Conservation (phyloP, 1,140 invertebrate genomes). For the Drosophila teissieri region DNA sequence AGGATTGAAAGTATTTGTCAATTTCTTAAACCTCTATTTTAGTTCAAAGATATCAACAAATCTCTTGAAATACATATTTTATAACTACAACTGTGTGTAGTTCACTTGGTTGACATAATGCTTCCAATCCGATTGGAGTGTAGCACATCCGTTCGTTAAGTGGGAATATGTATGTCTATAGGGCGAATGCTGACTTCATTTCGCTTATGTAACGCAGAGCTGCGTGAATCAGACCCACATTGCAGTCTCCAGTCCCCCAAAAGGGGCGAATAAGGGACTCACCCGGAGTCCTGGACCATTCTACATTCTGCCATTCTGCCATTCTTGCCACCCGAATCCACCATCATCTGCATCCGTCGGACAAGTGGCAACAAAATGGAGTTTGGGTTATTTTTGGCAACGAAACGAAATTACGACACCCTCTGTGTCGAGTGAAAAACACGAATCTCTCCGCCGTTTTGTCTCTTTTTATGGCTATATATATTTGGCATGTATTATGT, state of each 20-base stretch:
- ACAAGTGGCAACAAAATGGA: slow-evolving; percentile 63
- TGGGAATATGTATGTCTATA: slow-evolving; percentile 58
- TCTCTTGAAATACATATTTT: no score
- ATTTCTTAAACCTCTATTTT: no score
- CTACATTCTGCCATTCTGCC: not conserved
- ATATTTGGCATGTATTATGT: slow-evolving; percentile 27
- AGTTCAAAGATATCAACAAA: no score
- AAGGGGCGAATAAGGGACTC: slow-evolving; percentile 1
- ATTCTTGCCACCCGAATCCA: not conserved
- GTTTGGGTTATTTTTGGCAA: slow-evolving; percentile 79
- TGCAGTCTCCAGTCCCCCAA: not conserved
- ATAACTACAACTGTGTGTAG: no score
- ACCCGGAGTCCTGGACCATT: not conserved
- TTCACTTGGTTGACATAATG: not conserved
- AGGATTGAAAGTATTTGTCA: no score
- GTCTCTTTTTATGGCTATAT: slow-evolving; percentile 43
- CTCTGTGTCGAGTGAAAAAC: slow-evolving; percentile 46
- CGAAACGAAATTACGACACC: slow-evolving; percentile 82
- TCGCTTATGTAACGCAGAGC: slow-evolving; percentile 48
- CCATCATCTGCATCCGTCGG: slow-evolving; percentile 21
- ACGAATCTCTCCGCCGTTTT: slow-evolving; percentile 23
- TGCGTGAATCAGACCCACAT: slow-evolving; percentile 49
- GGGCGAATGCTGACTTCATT: slow-evolving; percentile 71
- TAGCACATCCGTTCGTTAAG: slow-evolving; percentile 29
- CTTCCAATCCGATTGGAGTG: slow-evolving; percentile 11